These are phyloP conservation scores for Ptychodera flava DNA, from an alignment of 35 echinoderm and acorn worm genomes.

Conservation along the genomic window DNA sequence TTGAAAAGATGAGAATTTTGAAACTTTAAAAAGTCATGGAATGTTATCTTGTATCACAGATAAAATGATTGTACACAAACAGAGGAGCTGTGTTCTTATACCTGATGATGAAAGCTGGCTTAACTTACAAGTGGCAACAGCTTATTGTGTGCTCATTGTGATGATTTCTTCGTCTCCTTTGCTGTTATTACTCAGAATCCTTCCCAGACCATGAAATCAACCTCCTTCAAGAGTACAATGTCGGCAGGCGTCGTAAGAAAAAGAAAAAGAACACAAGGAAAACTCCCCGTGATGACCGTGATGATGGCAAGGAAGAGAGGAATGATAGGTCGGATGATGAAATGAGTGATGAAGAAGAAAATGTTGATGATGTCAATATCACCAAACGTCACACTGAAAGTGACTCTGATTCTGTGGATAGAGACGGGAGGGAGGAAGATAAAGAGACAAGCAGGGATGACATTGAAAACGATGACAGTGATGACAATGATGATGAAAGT, in stretches of 20 bases:
- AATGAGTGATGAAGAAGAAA: background rate
- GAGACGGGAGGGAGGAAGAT: constrained; percentile 13
- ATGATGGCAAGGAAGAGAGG: background rate
- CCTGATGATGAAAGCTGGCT: too few relatives aligned
- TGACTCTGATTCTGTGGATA: background rate
- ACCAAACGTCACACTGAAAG: too few relatives aligned
- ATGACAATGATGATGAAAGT: constrained; percentile 17
- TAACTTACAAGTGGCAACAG: too few relatives aligned
- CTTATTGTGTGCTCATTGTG: too few relatives aligned
- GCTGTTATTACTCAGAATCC: constrained; percentile 6
- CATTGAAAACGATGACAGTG: constrained; percentile 9
- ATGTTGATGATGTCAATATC: too few relatives aligned
- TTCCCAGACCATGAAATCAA: constrained; percentile 22
- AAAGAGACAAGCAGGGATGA: constrained; percentile 5
- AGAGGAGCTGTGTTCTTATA: too few relatives aligned
- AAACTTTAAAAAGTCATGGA: too few relatives aligned
- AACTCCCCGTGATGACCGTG: background rate
- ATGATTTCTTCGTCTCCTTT: background rate
- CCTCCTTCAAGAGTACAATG: background rate
- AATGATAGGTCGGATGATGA: background rate
- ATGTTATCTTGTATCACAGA: too few relatives aligned
- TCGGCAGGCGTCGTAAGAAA: constrained; percentile 3
- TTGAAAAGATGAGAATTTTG: too few relatives aligned
- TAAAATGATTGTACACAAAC: too few relatives aligned
- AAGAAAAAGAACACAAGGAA: constrained; percentile 5